Evolutionary conservation across 2,888 invertebrate species (phyloP).

Genomic region (Phyllotreta striolata): DNA sequence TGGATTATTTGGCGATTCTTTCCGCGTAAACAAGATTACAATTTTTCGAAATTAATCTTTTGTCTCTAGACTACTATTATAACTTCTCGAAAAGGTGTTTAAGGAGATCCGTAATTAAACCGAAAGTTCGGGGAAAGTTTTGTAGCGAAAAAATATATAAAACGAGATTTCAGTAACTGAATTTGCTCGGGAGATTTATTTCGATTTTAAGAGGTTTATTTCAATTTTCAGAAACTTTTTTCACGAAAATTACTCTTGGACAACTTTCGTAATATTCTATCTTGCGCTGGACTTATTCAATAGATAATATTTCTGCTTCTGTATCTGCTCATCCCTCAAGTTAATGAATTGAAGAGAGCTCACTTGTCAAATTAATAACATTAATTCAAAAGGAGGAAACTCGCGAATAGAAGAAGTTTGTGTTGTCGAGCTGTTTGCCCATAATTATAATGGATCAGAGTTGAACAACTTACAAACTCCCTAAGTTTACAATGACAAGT

Average conservation of each 20-base stretch:
- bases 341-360: background rate
- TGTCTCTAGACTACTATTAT: conserved; percentile 38
- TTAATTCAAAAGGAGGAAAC: conserved; percentile 12
- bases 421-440: conserved; percentile 19
- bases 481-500: conserved; percentile 27
- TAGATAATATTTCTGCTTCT: too few species aligned
- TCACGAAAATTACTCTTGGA: too few species aligned
- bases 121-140: background rate
- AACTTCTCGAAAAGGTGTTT: conserved; percentile 35
- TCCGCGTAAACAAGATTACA: conserved; percentile 45
- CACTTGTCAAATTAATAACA: conserved; percentile 21
- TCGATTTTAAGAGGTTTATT: too few species aligned
- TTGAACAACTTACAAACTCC: conserved; percentile 26
- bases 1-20: conserved; percentile 41
- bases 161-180: background rate
- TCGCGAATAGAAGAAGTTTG: conserved; percentile 18
- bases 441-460: conserved; percentile 25
- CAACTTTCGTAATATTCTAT: too few species aligned
- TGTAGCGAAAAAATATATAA: background rate
- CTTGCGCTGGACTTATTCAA: too few species aligned
- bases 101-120: conserved; percentile 17
- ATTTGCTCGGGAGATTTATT: too few species aligned
- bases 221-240: too few species aligned
- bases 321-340: too few species aligned
- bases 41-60: conserved; percentile 44